Conservation (phyloP, 2,113 vertebrate species). For the Caretta caretta region DNA sequence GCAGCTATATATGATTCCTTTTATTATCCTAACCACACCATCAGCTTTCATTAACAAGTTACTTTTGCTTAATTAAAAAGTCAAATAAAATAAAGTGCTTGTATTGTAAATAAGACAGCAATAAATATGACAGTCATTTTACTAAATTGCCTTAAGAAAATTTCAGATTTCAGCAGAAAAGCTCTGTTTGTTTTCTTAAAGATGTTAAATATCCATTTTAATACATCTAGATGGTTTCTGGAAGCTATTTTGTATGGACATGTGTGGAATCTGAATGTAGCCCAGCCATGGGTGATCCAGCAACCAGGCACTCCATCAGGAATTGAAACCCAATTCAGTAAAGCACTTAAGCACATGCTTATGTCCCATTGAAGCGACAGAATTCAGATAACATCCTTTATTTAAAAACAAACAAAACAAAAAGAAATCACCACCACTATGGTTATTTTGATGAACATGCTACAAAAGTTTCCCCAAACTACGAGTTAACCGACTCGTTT, state of each 20-base stretch:
- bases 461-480: neutral
- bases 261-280: neutral
- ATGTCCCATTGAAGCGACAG: neutral
- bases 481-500: neutral
- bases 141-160: neutral
- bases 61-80: slow-evolving; percentile 15
- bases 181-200: neutral
- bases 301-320: neutral
- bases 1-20: neutral
- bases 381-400: neutral
- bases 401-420: neutral
- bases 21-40: neutral
- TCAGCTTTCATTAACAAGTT: neutral
- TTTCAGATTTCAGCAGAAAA: neutral
- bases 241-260: neutral
- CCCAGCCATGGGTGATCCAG: neutral
- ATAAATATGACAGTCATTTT: neutral
- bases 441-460: neutral
- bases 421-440: no score
- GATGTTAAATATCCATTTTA: neutral
- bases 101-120: neutral
- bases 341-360: neutral
- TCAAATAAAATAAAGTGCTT: neutral
- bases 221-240: neutral
- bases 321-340: neutral